Evolutionary conservation across 2,888 invertebrate species (phyloP).

Genomic region (Cosmia trapezina): DNA sequence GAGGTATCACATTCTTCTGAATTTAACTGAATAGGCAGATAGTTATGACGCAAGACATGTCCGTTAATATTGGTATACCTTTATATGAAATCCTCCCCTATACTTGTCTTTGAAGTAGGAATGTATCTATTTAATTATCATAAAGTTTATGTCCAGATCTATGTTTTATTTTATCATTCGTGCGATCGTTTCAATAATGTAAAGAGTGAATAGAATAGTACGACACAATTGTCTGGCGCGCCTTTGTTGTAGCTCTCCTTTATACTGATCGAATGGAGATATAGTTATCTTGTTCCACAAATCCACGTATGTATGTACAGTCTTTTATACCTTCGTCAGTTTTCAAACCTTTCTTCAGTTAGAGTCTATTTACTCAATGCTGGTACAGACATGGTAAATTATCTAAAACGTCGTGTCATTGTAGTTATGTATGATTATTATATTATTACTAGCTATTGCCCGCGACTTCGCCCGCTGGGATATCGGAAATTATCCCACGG

Average conservation of each 20-base stretch:
- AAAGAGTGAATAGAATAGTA: slow-evolving; percentile 15
- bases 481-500: too few species aligned
- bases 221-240: slow-evolving; percentile 22
- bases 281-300: slow-evolving; percentile 29
- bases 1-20: too few species aligned
- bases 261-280: slow-evolving; percentile 36
- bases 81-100: neutral
- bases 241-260: slow-evolving; percentile 33
- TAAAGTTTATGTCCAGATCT: neutral
- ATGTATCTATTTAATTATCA: neutral
- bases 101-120: slow-evolving; percentile 17
- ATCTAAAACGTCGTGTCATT: too few species aligned
- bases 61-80: too few species aligned
- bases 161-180: slow-evolving; percentile 23
- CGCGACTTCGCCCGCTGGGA: too few species aligned
- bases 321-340: neutral
- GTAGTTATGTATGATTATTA: too few species aligned
- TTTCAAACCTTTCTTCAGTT: neutral
- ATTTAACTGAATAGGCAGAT: too few species aligned
- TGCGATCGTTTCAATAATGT: slow-evolving; percentile 50
- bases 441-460: too few species aligned
- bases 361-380: too few species aligned
- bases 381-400: too few species aligned
- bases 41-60: too few species aligned
- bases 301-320: neutral